Conservation (phyloP, 2,797 vertebrate species). For the Clarias pachynema region DNA sequence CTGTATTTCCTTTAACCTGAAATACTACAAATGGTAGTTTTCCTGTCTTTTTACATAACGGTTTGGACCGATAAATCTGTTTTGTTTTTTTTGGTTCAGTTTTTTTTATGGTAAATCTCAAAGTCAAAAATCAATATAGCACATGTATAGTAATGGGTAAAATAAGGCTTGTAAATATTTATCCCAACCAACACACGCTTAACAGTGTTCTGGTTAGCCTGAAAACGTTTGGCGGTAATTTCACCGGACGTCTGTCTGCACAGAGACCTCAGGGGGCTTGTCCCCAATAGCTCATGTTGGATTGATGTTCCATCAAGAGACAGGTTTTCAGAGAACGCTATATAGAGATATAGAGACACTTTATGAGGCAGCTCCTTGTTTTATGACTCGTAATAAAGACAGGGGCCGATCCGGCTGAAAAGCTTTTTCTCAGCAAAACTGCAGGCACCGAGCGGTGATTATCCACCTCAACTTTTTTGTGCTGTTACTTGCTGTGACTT, state of each 20-base stretch:
- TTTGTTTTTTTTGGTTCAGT: background rate
- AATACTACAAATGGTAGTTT: no score
- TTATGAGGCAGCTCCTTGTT: conserved; percentile 66
- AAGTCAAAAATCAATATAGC: background rate
- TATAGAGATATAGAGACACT: conserved; percentile 60
- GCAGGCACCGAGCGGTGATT: conserved; percentile 66
- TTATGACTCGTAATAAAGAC: conserved; percentile 68
- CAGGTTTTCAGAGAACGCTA: conserved; percentile 63
- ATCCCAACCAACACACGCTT: background rate
- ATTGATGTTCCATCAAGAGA: conserved; percentile 62
- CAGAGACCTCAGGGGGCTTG: conserved; percentile 59
- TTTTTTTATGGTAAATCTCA: background rate
- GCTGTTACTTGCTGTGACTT: conserved; percentile 59
- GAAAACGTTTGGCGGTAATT: background rate
- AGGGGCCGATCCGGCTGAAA: conserved; percentile 60
- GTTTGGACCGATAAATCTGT: background rate
- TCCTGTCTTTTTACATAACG: background rate
- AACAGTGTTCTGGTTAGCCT: background rate
- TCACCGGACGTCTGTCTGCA: conserved; percentile 13
- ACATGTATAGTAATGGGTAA: background rate
- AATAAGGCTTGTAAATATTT: background rate
- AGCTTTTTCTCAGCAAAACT: conserved; percentile 72
- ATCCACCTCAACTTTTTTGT: conserved; percentile 70
- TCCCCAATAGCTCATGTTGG: conserved; percentile 58
- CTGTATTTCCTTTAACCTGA: background rate